Evolutionary conservation across 2,797 vertebrate species (phyloP).

Genomic region (Sebastes cheni): DNA sequence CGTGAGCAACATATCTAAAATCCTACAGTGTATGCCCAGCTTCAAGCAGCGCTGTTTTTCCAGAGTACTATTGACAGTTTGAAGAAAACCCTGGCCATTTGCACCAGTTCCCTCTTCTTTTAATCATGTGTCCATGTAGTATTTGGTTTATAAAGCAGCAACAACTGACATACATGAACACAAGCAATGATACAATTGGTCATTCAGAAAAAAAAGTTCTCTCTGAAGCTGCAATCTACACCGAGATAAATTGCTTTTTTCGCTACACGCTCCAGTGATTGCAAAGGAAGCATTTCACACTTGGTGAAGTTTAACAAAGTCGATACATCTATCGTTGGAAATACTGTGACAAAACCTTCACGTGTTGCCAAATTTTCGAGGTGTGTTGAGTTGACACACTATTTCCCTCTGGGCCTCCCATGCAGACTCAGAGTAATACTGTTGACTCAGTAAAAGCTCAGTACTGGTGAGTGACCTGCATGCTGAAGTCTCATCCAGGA

Average conservation of each 20-base stretch:
- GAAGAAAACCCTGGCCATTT: neutral
- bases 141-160: neutral
- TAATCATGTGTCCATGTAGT: neutral
- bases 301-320: neutral
- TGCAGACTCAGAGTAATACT: slow-evolving; percentile 4
- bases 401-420: neutral
- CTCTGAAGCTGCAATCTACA: slow-evolving; percentile 4
- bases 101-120: neutral
- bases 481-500: neutral
- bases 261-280: neutral
- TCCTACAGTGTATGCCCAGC: too few relatives aligned
- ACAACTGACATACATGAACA: neutral
- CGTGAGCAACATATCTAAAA: too few relatives aligned
- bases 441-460: neutral
- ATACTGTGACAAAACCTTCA: slow-evolving; percentile 8
- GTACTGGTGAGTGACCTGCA: neutral
- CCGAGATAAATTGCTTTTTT: slow-evolving; percentile 5
- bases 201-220: neutral
- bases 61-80: neutral
- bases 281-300: neutral
- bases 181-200: neutral
- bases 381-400: slow-evolving; percentile 8
- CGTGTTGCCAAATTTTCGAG: neutral
- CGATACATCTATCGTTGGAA: slow-evolving; percentile 9
- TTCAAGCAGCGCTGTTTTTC: neutral